Percentiles rank a stretch among this genome's conserved stretches.
Evolutionary conservation across 2,113 vertebrate species (phyloP).

Genomic region (Odobenus rosmarus): DNA sequence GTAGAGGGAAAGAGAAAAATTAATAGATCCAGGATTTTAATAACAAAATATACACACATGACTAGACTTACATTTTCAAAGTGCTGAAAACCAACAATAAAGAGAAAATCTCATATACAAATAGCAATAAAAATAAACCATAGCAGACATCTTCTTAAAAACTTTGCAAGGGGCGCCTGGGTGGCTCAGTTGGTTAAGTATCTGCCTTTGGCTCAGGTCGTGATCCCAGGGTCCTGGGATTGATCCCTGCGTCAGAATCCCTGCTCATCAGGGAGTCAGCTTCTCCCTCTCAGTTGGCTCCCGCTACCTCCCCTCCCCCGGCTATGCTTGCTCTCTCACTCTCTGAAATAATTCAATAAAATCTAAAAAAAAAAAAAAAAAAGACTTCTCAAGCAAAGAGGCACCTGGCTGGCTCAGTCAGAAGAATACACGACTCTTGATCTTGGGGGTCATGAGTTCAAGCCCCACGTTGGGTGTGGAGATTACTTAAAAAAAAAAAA

Average conservation of each 20-base stretch:
- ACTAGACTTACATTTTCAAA: not conserved
- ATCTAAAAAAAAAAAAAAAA: no score
- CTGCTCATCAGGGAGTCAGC: no score
- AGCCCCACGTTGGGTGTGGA: not conserved
- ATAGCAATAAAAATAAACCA: constrained; percentile 16
- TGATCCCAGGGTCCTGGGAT: no score
- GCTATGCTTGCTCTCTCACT: no score
- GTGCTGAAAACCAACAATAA: constrained; percentile 12
- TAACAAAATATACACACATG: not conserved
- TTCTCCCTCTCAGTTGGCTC: no score
- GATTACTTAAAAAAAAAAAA: not conserved
- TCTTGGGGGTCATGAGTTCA: not conserved
- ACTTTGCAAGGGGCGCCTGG: not conserved
- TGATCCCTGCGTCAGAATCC: no score
- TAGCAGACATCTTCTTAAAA: not conserved
- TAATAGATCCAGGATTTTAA: not conserved
- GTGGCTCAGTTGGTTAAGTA: not conserved
- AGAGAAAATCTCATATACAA: not conserved
- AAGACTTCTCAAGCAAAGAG: no score
- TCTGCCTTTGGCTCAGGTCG: no score
- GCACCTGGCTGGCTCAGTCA: not conserved
- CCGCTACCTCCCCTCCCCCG: no score
- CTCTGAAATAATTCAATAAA: no score
- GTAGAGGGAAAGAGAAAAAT: not conserved
- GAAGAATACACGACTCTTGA: not conserved